A percentile compares a stretch with the other conserved stretches of the same genome.
Conservation (phyloP, 2,888 invertebrate species). For the Rugalucina vietnamica region DNA sequence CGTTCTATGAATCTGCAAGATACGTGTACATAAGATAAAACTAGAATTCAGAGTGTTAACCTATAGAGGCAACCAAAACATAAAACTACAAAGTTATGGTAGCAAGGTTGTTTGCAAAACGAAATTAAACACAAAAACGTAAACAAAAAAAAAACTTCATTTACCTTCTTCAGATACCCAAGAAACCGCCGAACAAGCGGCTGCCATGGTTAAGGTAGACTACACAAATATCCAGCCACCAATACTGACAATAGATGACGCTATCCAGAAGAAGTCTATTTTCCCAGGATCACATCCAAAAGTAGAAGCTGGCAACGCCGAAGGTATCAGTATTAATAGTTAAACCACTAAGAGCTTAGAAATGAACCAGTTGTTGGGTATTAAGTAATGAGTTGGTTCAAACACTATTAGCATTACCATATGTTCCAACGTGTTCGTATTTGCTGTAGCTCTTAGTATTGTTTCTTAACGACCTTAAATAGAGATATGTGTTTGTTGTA, state of each 20-base stretch:
- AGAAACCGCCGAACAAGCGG: constrained; percentile 78
- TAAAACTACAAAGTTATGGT: too few species aligned
- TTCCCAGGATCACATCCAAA: constrained; percentile 65
- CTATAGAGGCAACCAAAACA: too few species aligned
- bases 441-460: constrained; percentile 12
- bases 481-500: too few species aligned
- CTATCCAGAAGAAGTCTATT: constrained; percentile 73
- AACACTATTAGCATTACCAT: background rate
- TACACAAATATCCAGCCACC: constrained; percentile 81
- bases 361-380: constrained; percentile 69
- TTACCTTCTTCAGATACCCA: constrained; percentile 70
- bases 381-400: background rate
- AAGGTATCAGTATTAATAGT: too few species aligned
- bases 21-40: too few species aligned
- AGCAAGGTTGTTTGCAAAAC: too few species aligned
- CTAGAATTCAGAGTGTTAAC: too few species aligned
- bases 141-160: too few species aligned
- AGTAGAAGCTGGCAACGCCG: constrained; percentile 72
- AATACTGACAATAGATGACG: constrained; percentile 80
- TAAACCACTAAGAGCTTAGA: background rate
- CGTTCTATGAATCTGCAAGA: too few species aligned
- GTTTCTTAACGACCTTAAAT: too few species aligned
- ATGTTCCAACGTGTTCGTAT: background rate
- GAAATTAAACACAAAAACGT: too few species aligned
- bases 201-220: constrained; percentile 79